Base-by-base conservation (phyloP, 1,140 invertebrate genomes). In the Drosophila nigromelanica region DNA sequence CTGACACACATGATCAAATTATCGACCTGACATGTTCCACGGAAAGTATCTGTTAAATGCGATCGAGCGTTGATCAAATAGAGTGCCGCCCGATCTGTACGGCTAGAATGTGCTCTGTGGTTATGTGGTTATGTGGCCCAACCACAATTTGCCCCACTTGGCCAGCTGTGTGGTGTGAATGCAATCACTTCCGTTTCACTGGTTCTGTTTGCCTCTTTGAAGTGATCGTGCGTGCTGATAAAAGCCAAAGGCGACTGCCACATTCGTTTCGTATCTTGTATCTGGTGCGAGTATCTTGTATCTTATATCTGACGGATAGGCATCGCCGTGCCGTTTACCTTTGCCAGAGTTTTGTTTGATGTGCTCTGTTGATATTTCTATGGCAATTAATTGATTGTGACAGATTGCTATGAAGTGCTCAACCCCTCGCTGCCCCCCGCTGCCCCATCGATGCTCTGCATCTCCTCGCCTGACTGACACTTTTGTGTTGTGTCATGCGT, bases 341-440 rank as follows among this genome's bases (percentile, higher is more conserved):
- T 51, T 51, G 50, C 71, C 33, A 63, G 40, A 58, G 47, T 59
- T 70, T 18, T 78, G 81, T 73, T 77, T 77, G 74, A 77, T 87
- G 85, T 87, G 82, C 86, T 72, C 78, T 70, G 78, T 74, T 80
- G 66, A 74, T 73, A 69, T 61, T 73, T 69, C 63, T 70, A 61
- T 59, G 76, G 82, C 82, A 78, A 86, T 86, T 86, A 86, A 86
- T 86, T 86, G 82, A 86, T 86, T 86, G 82, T 86, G 82, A 86
- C 82, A 86, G 82, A 86, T 86, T 86, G 81, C 75, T 75, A 68
- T 71, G 72, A 73, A 73, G 66, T 67, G 61, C 56, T 55, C 50
- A 40, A 33, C 4, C 47, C 30, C 39, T 0, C 52, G 18, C 35
- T 33, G 15, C 15, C 18, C 21, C 40, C 7, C 39, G 76, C 50